Conservation (phyloP, 2,113 vertebrate genomes). For the Formicarius rufipectus region DNA sequence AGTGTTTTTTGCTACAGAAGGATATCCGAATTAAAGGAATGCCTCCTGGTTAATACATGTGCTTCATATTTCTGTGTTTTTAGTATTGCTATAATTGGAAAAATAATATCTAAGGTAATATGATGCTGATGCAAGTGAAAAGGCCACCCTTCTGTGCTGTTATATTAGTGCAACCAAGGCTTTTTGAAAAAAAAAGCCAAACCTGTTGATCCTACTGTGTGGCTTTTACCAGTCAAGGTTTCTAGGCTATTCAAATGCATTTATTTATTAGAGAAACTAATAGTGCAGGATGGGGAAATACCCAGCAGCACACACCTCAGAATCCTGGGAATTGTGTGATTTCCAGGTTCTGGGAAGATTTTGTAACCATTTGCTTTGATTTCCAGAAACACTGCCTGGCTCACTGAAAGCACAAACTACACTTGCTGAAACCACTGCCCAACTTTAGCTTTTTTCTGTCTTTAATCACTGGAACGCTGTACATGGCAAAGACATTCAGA, state of each 20-base stretch:
- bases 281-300: neutral
- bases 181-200: neutral
- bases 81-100: neutral
- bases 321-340: neutral
- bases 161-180: neutral
- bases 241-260: neutral
- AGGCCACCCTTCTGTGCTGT: neutral
- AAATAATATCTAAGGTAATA: neutral
- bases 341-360: neutral
- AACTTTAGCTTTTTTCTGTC: neutral
- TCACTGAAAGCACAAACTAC: neutral
- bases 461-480: fast-evolving
- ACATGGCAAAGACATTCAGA: neutral
- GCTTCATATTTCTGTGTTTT: neutral
- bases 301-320: neutral
- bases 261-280: neutral
- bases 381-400: neutral
- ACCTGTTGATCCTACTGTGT: neutral
- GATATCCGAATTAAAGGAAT: neutral
- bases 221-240: neutral
- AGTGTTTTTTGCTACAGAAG: neutral
- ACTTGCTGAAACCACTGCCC: neutral
- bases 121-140: neutral
- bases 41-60: neutral
- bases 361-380: neutral